A percentile compares a stretch with the other conserved stretches of the same genome.
These are phyloP conservation scores for Drosophila meridionalis DNA, from an alignment of 2,888 invertebrate species.

Conservation along the genomic window DNA sequence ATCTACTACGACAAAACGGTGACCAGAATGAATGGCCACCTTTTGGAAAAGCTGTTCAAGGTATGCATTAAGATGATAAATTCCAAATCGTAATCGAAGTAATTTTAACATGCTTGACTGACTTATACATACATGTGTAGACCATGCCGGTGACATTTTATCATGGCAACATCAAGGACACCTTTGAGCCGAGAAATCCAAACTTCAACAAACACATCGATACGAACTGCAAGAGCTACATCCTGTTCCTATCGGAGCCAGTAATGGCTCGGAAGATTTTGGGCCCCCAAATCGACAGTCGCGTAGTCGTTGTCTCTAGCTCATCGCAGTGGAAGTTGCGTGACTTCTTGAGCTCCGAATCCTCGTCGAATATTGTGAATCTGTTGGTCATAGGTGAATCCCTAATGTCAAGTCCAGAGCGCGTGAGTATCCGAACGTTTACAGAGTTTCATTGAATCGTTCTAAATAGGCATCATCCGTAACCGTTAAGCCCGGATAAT, in stretches of 20 bases:
- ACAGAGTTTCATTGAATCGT: background rate
- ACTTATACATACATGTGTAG: constrained; percentile 38
- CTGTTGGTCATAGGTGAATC: constrained; percentile 89
- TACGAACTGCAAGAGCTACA: constrained; percentile 88
- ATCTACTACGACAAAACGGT: constrained; percentile 89
- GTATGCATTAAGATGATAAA: constrained; percentile 47
- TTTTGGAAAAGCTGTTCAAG: constrained; percentile 87
- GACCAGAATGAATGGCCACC: constrained; percentile 86
- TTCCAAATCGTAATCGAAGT: too few relatives aligned
- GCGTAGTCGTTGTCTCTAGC: constrained; percentile 89
- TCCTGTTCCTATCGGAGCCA: constrained; percentile 89
- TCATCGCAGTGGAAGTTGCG: constrained; percentile 91
- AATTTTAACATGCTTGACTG: background rate
- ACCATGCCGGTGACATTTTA: constrained; percentile 86
- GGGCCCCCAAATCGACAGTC: constrained; percentile 88
- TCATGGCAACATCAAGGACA: constrained; percentile 87
- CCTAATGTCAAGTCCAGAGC: constrained; percentile 86
- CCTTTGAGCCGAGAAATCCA: constrained; percentile 85
- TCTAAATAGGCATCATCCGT: background rate
- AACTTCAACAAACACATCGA: constrained; percentile 80
- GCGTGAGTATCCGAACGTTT: constrained; percentile 83
- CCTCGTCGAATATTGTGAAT: constrained; percentile 89
- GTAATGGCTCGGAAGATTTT: constrained; percentile 87
- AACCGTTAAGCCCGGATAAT: too few relatives aligned
- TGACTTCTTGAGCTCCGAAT: constrained; percentile 88